Percentiles rank a stretch among this genome's conserved stretches.
Evolutionary conservation across 2,113 vertebrate species (phyloP).

Genomic region (Electrona antarctica): DNA sequence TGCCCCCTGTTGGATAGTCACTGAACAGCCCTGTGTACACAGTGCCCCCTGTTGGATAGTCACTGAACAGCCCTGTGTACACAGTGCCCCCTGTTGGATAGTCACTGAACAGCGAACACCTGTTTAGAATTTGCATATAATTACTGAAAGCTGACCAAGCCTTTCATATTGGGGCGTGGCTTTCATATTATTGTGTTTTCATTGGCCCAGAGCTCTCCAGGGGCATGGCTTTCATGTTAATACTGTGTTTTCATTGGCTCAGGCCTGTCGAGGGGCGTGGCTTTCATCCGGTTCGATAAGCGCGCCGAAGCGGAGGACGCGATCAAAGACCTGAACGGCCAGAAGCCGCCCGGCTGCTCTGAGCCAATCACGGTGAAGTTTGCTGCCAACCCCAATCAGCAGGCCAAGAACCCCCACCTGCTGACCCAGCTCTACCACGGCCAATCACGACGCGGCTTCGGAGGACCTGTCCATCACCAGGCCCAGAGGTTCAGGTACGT

Average conservation of each 20-base stretch:
- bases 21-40: too few species aligned
- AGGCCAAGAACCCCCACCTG: slow-evolving; percentile 91
- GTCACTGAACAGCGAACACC: too few species aligned
- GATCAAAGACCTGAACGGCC: slow-evolving; percentile 94
- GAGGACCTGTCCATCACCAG: slow-evolving; percentile 96
- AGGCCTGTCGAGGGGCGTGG: slow-evolving; percentile 96
- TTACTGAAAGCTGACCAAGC: too few species aligned
- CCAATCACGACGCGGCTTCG: slow-evolving; percentile 87
- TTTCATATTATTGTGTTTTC: too few species aligned
- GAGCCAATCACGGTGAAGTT: slow-evolving; percentile 99
- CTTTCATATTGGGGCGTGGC: too few species aligned
- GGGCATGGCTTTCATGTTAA: background rate
- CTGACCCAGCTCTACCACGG: slow-evolving; percentile 93
- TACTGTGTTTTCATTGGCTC: background rate
- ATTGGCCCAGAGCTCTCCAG: background rate
- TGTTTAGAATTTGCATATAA: too few species aligned
- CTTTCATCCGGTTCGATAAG: slow-evolving; percentile 98
- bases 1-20: too few species aligned
- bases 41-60: too few species aligned
- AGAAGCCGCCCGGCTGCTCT: slow-evolving; percentile 89
- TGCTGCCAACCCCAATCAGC: slow-evolving; percentile 97
- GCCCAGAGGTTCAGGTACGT: slow-evolving; percentile 93
- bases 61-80: too few species aligned
- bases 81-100: too few species aligned
- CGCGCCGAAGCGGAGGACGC: slow-evolving; percentile 95